These are phyloP conservation scores for Netelia inedita DNA, from an alignment of 2,888 invertebrate species.

Conservation along the genomic window DNA sequence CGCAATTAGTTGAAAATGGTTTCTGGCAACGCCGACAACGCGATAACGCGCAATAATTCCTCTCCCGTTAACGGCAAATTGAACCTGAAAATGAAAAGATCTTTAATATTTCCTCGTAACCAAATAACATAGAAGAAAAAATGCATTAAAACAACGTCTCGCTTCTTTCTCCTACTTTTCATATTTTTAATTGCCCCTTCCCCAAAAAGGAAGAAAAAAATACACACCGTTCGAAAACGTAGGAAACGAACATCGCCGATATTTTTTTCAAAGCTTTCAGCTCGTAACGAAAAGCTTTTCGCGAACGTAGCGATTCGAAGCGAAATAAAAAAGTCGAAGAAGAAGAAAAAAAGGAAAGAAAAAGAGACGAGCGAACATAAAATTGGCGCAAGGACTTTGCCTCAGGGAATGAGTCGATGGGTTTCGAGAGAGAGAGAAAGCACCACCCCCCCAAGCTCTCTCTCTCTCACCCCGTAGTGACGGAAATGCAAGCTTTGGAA, in stretches of 20 bases:
- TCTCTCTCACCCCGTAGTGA: conserved; percentile 39
- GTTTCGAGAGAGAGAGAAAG: conserved; percentile 32
- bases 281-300: conserved; percentile 45
- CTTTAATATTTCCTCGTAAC: background rate
- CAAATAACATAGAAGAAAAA: no score
- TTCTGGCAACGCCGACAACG: no score
- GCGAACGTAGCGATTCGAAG: conserved; percentile 40
- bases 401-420: conserved; percentile 37
- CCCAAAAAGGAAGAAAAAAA: conserved; percentile 2
- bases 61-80: background rate
- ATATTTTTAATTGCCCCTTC: background rate
- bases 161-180: background rate
- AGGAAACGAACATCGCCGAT: background rate
- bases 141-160: background rate
- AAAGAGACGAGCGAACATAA: conserved; percentile 24
- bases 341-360: background rate
- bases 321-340: conserved; percentile 20
- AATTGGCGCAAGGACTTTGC: conserved; percentile 46
- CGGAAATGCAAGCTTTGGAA: conserved; percentile 69
- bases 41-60: no score
- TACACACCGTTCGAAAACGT: background rate
- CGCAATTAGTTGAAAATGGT: no score
- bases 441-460: background rate
- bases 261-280: conserved; percentile 19
- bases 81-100: background rate